Evolutionary conservation across 92 coral and sea anemone genomes (phyloP).

Genomic region (Heteractis magnifica): DNA sequence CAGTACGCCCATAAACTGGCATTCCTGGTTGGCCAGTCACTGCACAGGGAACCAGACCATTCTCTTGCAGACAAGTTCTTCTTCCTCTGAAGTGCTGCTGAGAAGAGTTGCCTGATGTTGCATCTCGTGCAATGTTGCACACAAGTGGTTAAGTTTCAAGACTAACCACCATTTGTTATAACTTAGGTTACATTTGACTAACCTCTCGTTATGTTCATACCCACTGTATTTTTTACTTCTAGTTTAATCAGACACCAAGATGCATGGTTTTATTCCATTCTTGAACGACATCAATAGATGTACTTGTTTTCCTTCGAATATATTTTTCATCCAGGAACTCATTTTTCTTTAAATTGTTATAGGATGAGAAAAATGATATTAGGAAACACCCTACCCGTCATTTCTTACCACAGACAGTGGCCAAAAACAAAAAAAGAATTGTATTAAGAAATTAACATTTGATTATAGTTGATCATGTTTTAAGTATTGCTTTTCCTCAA

Average conservation of each 20-base stretch:
- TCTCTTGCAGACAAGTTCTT: constrained; percentile 85
- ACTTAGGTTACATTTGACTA: neutral
- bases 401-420: too few relatives aligned
- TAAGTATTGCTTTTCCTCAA: too few relatives aligned
- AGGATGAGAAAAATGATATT: too few relatives aligned
- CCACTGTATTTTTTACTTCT: too few relatives aligned
- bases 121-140: neutral
- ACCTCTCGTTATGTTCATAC: constrained; percentile 2
- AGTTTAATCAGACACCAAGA: neutral
- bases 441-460: too few relatives aligned
- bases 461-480: too few relatives aligned
- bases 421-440: too few relatives aligned
- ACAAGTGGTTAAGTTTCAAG: neutral
- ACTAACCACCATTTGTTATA: constrained; percentile 2
- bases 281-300: neutral
- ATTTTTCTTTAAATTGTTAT: neutral
- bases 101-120: neutral
- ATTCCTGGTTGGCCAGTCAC: constrained; percentile 90
- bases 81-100: constrained; percentile 52
- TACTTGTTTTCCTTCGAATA: neutral
- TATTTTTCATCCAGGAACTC: neutral
- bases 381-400: too few relatives aligned
- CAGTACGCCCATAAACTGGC: constrained; percentile 97
- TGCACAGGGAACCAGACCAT: constrained; percentile 69
- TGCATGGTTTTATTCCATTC: neutral